A percentile compares a stretch with the other conserved stretches of the same genome.
Conservation (phyloP, 1,140 invertebrate genomes). For the Forficula auricularia region DNA sequence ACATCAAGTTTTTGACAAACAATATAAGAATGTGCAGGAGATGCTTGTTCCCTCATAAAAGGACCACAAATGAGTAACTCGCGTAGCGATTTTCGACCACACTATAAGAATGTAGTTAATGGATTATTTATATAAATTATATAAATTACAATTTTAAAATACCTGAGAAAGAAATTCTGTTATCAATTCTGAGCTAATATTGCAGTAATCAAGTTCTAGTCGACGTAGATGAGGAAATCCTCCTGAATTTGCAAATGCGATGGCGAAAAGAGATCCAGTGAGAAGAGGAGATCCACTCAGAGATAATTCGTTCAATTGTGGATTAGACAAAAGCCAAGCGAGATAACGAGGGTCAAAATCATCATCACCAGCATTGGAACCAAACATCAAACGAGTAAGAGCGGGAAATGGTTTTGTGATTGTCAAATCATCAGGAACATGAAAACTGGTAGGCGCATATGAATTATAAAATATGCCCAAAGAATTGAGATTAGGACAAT, state of each 20-base stretch:
- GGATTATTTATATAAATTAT: neutral
- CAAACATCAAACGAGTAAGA: constrained; percentile 9
- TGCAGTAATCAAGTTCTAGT: constrained; percentile 13
- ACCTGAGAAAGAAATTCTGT: constrained; percentile 7
- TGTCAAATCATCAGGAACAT: constrained; percentile 3
- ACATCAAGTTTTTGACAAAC: constrained; percentile 12
- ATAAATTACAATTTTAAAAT: neutral
- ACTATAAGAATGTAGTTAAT: too few relatives aligned
- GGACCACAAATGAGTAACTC: constrained; percentile 12
- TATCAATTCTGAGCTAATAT: constrained; percentile 10
- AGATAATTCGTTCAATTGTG: constrained; percentile 9
- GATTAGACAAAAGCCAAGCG: constrained; percentile 8
- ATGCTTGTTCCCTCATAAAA: constrained; percentile 12
- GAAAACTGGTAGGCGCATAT: constrained; percentile 7
- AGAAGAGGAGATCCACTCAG: constrained; percentile 10
- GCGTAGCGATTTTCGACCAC: constrained; percentile 8
- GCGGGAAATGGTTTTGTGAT: constrained; percentile 8
- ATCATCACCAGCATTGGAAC: constrained; percentile 9
- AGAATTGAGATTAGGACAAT: constrained; percentile 6
- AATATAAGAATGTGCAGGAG: constrained; percentile 10
- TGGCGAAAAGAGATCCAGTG: constrained; percentile 8
- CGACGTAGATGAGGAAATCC: constrained; percentile 9
- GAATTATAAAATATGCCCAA: constrained; percentile 12
- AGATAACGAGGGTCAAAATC: constrained; percentile 9
- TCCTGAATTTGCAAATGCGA: constrained; percentile 8